Evolutionary conservation across 2,113 vertebrate species (phyloP), one percentile per base, ranked within the genome.

Genomic region (Macquaria ambigua): DNA sequence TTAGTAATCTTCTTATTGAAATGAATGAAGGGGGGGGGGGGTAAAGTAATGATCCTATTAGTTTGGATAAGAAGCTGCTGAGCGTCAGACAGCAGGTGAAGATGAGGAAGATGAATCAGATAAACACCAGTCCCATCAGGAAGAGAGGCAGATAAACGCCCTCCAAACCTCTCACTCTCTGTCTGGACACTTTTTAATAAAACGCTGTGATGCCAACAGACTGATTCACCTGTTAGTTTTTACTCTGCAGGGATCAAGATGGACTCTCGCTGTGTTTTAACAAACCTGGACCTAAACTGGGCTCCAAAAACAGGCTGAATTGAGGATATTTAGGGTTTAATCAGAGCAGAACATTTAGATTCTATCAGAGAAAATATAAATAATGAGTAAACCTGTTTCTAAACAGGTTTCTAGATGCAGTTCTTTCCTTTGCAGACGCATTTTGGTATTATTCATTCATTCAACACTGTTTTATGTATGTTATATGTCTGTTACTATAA

Each of bases 1-100:
- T 94, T n/a, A 3, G 94, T 97, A 98, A 97, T 97, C 97, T 97
- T 95, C 96, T 97, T 97, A 97, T 90, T 95, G 96, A 95, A 96
- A 96, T 96, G 95, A 97, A 96, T 96, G 96, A 96, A 95, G 89
- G 94, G 93, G 5, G 14, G 41, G 74, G 31, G n/a, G 12, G 9
- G 41, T 92, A 18, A 12, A 64, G 66, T 95, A 95, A 95, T 93
- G 95, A 97, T 96, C 95, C 92, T 87, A 20, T 90, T 82, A 92
- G 96, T 94, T 96, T 95, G 93, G 94, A 94, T 96, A 74, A 79
- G 79, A 79, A 59, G 80, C 52, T 56, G 74, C 69, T 86, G 74
- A 79, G 46, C 46, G 23, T 83, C 93, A 91, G 94, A 90, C 90
- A 88, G 88, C 92, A 94, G 93, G 89, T 84, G 79, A 95, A 69